These are phyloP conservation scores for Hypolimnas misippus DNA, from an alignment of 2,888 invertebrate species.

Conservation along the genomic window DNA sequence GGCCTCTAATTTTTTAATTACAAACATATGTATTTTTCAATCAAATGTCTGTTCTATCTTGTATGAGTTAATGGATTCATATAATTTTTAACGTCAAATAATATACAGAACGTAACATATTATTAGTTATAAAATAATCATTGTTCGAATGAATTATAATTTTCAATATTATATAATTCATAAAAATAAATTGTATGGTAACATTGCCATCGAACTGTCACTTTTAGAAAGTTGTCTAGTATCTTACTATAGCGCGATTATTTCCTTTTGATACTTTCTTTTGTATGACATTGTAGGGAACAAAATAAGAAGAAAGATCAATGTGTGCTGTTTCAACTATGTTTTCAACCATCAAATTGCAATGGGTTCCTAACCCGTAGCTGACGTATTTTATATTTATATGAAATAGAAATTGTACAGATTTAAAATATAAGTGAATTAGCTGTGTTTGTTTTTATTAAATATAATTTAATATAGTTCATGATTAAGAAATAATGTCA, in stretches of 20 bases:
- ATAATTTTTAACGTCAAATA: too few species aligned
- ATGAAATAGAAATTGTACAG: conserved; percentile 78
- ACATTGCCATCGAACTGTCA: conserved; percentile 59
- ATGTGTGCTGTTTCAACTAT: conserved; percentile 61
- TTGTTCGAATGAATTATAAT: too few species aligned
- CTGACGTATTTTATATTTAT: conserved; percentile 83
- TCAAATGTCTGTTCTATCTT: too few species aligned
- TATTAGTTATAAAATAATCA: too few species aligned
- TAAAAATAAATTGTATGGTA: conserved; percentile 46
- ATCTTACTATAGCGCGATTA: conserved; percentile 56
- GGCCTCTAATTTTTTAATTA: too few species aligned
- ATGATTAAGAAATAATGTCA: conserved; percentile 83
- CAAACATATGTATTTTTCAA: too few species aligned
- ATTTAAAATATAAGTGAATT: conserved; percentile 77
- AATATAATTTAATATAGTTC: conserved; percentile 71
- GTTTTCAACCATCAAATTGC: conserved; percentile 81
- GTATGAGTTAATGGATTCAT: too few species aligned
- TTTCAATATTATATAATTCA: conserved; percentile 11
- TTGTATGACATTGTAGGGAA: conserved; percentile 45
- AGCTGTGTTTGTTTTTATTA: conserved; percentile 74
- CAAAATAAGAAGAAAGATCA: conserved; percentile 54
- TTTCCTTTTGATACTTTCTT: conserved; percentile 60
- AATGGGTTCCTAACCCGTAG: conserved; percentile 83
- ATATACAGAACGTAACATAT: too few species aligned
- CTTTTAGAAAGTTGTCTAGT: conserved; percentile 74